Base-by-base conservation (phyloP, 2,888 invertebrate genomes). In the Polyploca ridens region DNA sequence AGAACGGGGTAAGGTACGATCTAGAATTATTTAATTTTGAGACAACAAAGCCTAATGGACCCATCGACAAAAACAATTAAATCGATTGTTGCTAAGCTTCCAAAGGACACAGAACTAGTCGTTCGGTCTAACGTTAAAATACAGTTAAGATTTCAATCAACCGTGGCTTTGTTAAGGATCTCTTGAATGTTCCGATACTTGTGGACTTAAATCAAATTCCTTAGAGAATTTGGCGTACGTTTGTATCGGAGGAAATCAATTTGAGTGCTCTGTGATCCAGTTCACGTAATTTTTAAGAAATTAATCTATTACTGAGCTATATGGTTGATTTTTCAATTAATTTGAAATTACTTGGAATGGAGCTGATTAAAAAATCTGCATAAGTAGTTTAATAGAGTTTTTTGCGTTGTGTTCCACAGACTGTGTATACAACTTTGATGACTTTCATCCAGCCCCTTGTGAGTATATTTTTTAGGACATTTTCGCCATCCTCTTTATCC, bases 171-270 rank as follows among this genome's bases (percentile, higher is more conserved):
- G 41, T 60, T 41, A 41, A 10, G 16, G 6, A 61, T 6, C 7
- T 41, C 6, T 41, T 27, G 27, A 35, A 5, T n/a, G 5, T 41
- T 19, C 41, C 10, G 33, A 27, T 41, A 27, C 61, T 41, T 33
- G 11, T 41, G 14, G 35, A 60, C 16, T 60, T 38, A 44, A 61
- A 61, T 41, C 41, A 44, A 61, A 61, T 61, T 61, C 61, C 61
- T 44, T 27, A 5, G 41, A 44, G 41, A 41, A n/a, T 33, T 61
- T 19, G 13, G 61, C 11, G 61, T 61, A 44, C 27, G 61, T 5
- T 54, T 54, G n/a, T 10, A 41, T 61, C 41, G 61, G 27, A 38
- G 19, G 61, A 61, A 61, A 61, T 61, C 38, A 27, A 27, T 33
- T 58, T 58, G n/a, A 58, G 58, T 38, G 59, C 16, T 19, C 19